Evolutionary conservation across 2,888 invertebrate species (phyloP).

Genomic region (Agonopterix heracliana): DNA sequence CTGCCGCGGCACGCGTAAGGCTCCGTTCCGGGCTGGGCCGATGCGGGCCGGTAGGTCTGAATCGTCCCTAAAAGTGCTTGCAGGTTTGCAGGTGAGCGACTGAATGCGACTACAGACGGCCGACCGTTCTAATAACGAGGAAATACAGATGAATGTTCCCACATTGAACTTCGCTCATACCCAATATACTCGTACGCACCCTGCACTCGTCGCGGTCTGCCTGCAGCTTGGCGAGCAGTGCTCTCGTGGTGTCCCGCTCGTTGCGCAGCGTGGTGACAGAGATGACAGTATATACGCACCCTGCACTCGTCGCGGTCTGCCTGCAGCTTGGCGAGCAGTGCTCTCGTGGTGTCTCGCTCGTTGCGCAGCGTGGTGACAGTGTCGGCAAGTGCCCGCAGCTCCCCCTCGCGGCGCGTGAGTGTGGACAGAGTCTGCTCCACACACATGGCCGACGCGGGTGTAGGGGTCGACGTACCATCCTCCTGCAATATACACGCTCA

Average conservation of each 20-base stretch:
- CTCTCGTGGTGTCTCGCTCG: conserved; percentile 31
- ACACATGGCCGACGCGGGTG: conserved; percentile 21
- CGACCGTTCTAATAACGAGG: too few species aligned
- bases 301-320: conserved; percentile 35
- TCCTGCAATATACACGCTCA: conserved; percentile 19
- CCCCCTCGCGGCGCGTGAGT: conserved; percentile 42
- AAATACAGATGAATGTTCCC: too few species aligned
- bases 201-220: conserved; percentile 35
- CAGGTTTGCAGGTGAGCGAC: too few species aligned
- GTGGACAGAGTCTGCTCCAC: conserved; percentile 43
- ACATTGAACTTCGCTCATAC: too few species aligned
- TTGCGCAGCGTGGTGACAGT: conserved; percentile 23
- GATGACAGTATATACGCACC: conserved; percentile 26
- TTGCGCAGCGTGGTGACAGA: conserved; percentile 22
- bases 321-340: conserved; percentile 30
- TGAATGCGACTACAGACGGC: too few species aligned
- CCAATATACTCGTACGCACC: conserved; percentile 26
- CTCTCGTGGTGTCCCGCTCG: conserved; percentile 31
- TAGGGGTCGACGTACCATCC: conserved; percentile 20
- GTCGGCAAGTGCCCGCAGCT: conserved; percentile 32
- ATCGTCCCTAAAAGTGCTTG: too few species aligned
- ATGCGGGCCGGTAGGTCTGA: too few species aligned
- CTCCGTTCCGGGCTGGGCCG: too few species aligned
- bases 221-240: conserved; percentile 30
- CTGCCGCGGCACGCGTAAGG: too few species aligned